phyloP scores from a whole-genome alignment of 2,113 vertebrate genomes.

The Gasterosteus aculeatus region DNA sequence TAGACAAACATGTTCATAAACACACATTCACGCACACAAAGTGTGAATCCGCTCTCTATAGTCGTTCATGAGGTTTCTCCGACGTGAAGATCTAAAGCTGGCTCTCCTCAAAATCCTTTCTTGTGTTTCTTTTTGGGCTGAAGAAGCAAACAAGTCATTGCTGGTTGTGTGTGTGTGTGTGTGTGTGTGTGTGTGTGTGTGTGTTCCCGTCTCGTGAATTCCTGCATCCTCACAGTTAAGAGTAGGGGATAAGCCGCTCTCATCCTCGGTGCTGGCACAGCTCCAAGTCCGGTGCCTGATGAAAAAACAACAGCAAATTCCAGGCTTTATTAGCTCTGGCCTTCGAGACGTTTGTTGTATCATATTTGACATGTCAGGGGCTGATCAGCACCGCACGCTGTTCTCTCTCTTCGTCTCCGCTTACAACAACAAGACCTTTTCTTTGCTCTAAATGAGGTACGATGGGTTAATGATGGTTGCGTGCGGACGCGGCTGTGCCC shows the following conservation, averaged over 20 bases:
- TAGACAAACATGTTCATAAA: neutral
- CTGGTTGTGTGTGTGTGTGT: slow-evolving; percentile 13
- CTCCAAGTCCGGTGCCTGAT: slow-evolving; percentile 55
- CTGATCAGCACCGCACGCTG: slow-evolving; percentile 37
- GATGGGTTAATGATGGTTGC: slow-evolving; percentile 76
- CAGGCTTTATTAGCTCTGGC: slow-evolving; percentile 68
- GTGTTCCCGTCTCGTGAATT: slow-evolving; percentile 44
- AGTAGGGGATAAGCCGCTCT: slow-evolving; percentile 52
- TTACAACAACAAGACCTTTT: slow-evolving; percentile 65
- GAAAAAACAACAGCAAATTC: slow-evolving; percentile 74
- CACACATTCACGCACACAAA: too few species aligned
- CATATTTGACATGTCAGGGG: slow-evolving; percentile 61
- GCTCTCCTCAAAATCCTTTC: slow-evolving; percentile 37
- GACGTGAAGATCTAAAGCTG: slow-evolving; percentile 17
- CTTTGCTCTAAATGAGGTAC: slow-evolving; percentile 62
- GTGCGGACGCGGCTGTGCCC: slow-evolving; percentile 76
- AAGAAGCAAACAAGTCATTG: slow-evolving; percentile 44
- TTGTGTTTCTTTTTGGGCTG: slow-evolving; percentile 38
- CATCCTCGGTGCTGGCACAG: slow-evolving; percentile 50
- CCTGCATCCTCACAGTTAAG: slow-evolving; percentile 48
- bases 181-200: slow-evolving; percentile 24
- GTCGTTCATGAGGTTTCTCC: slow-evolving; percentile 20
- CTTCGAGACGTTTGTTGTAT: slow-evolving; percentile 60
- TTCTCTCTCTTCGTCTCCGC: slow-evolving; percentile 26
- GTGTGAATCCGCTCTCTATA: neutral